Evolutionary conservation across 2,797 vertebrate genomes (phyloP), one percentile per base, ranked within the genome.

Genomic region (Protonibea diacanthus): DNA sequence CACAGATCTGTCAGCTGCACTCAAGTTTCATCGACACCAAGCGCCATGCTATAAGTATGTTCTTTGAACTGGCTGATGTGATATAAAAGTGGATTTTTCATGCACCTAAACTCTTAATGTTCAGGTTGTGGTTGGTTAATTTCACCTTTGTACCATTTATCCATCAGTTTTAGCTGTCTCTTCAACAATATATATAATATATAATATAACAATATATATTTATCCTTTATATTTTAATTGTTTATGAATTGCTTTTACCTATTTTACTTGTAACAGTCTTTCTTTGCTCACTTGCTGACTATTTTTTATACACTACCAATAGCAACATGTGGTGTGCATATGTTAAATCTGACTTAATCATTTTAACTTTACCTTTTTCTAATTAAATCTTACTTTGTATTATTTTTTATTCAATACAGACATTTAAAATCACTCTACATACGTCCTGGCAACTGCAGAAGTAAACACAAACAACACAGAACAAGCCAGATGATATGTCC

Each of bases 381-480:
- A n/a, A 15, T 68, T 13, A 6, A n/a, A 27, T 15, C 2, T 18
- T 40, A 23, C 6, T 25, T 47, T n/a, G 13, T 7, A 7, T 15
- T 52, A 29, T 45, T 63, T 33, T 0, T 15, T 21, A 14, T 44
- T 21, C 21, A 2, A 27, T 59, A 4, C n/a, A 42, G 5, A 8
- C 23, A 21, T 23, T 63, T 7, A n/a, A 18, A 45, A 45, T 27
- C 38, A 29, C 5, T 6, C 29, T 1, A n/a, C 5, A 3, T n/a
- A 18, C 15, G 23, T 40, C 40, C 14, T 33, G 59, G 7, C 8
- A 49, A 27, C 40, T 25, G 29, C 40, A 62, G 60, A 40, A 12
- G 56, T 10, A 23, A 17, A 44, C 52, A 23, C 6, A 8, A 14
- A 60, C 56, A 58, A 61, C 42, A 49, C 58, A 76, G 44, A 71